Evolutionary conservation across 2,888 invertebrate genomes (phyloP).

Genomic region (Noctua janthe): DNA sequence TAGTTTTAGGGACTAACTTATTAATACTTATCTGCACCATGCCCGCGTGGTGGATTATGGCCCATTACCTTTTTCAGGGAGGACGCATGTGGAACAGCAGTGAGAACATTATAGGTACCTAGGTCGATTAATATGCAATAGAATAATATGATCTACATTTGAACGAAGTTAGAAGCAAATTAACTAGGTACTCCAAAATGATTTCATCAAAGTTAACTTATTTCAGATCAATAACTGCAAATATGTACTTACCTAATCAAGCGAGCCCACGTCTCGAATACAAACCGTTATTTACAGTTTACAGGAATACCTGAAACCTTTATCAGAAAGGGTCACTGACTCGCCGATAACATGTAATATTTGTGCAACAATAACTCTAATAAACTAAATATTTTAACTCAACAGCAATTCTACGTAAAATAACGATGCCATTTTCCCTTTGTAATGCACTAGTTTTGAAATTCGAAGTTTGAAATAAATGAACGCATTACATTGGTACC

Average conservation of each 20-base stretch:
- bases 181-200: too few species aligned
- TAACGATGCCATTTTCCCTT: slow-evolving; percentile 33
- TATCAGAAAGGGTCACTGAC: slow-evolving; percentile 65
- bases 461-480: slow-evolving; percentile 10
- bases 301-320: slow-evolving; percentile 68
- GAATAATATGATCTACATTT: background rate
- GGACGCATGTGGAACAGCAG: too few species aligned
- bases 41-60: too few species aligned
- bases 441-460: slow-evolving; percentile 7
- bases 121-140: background rate
- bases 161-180: background rate
- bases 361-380: slow-evolving; percentile 49
- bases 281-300: slow-evolving; percentile 51
- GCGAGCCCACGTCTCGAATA: slow-evolving; percentile 39
- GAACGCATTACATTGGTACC: background rate
- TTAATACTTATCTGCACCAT: too few species aligned
- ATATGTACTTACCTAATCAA: slow-evolving; percentile 5
- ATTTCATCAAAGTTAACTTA: background rate
- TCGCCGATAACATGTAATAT: slow-evolving; percentile 57
- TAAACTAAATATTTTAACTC: slow-evolving; percentile 46
- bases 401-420: slow-evolving; percentile 6
- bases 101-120: background rate
- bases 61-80: background rate
- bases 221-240: slow-evolving; percentile 9
- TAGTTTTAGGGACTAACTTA: background rate